Conservation (phyloP, 1,140 invertebrate genomes). For the Leptestheria dahalacensis region DNA sequence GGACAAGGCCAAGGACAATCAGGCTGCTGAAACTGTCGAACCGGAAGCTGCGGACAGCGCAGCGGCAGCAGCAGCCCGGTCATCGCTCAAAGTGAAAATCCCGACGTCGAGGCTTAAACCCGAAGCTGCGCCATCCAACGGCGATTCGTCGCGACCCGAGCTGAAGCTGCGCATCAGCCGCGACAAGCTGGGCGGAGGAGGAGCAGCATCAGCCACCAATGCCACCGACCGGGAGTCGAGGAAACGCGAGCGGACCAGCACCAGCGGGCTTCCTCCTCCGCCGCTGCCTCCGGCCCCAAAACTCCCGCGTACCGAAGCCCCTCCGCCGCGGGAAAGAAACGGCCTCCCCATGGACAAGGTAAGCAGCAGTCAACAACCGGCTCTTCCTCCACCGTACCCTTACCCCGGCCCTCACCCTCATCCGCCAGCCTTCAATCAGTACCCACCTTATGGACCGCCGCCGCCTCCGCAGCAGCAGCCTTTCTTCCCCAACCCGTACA, state of each 20-base stretch:
- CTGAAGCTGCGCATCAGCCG: background rate
- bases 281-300: background rate
- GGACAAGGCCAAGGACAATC: constrained; percentile 11
- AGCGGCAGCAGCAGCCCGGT: background rate
- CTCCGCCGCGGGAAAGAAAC: background rate
- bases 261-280: background rate
- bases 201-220: background rate
- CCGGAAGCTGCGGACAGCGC: constrained; percentile 1
- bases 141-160: background rate
- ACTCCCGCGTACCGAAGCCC: background rate
- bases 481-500: background rate
- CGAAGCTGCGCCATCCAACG: background rate
- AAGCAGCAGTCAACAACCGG: background rate
- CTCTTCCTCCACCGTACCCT: background rate
- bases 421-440: background rate
- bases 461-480: background rate
- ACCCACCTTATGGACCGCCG: background rate
- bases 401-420: background rate
- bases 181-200: background rate
- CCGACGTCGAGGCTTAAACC: constrained; percentile 2
- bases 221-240: background rate
- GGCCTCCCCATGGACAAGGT: background rate
- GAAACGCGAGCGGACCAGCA: background rate
- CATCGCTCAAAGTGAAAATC: constrained; percentile 4
- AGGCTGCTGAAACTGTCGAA: background rate